Evolutionary conservation across 2,888 invertebrate genomes (phyloP), one percentile per base, ranked within the genome.

Genomic region (Keiferia lycopersicella): DNA sequence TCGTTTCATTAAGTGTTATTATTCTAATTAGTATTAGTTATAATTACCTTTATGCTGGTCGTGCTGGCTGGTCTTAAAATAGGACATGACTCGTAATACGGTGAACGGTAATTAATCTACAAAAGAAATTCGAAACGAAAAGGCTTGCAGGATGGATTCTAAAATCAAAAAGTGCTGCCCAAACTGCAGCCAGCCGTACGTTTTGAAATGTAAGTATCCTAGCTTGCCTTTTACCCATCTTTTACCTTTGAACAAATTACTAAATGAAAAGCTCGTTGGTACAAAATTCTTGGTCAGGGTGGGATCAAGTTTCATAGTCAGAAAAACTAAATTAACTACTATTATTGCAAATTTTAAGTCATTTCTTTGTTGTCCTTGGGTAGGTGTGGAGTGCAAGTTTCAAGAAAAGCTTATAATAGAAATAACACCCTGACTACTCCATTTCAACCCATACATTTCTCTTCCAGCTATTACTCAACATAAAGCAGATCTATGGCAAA

Each of bases 101-200:
- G 34, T 34, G 10, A 34, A 34, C 34, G 30, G n/a, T n/a, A n/a
- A n/a, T n/a, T n/a, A n/a, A 26, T 26, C 34, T 34, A 34, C 34
- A 34, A 34, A 34, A 34, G 34, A 8, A 34, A 4, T 26, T 26
- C 26, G 6, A 34, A 4, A 34, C 1, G 8, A 34, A 8, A 34
- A 10, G 34, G 34, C 8, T 34, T 34, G 34, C 66, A 68, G 39
- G 60, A 89, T 90, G 89, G 84, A 84, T 58, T 71, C 71, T 34
- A 82, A 81, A 71, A 71, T 78, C 26, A 83, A 82, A 66, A 88
- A 82, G 71, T 76, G 68, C 68, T 91, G 91, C 74, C 89, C 88
- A 1, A 87, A 83, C 66, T 91, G 91, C 75, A 86, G 86, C 75
- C 90, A 91, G 66, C 72, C 79, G 26, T 91, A 84, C 68, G 65